Percentiles rank a stretch among this genome's conserved stretches.
Evolutionary conservation across 2,888 invertebrate genomes (phyloP).

Genomic region (Scaptomyza polygonia): DNA sequence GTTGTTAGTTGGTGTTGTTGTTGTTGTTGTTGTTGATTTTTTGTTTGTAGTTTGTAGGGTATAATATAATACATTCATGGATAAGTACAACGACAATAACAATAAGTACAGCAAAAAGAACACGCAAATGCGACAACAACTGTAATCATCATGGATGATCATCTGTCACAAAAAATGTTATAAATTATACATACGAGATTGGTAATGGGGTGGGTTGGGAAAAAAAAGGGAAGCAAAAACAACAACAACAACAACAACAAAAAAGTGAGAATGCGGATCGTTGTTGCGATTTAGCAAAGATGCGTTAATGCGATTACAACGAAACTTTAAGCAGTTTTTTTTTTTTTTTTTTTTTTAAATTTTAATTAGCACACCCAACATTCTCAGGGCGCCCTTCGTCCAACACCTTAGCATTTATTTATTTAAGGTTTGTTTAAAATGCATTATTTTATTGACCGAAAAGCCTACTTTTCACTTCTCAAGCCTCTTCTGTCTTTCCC

Average conservation of each 20-base stretch:
- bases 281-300: no score
- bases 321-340: slow-evolving; percentile 17
- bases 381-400: no score
- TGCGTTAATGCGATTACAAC: background rate
- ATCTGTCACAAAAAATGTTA: slow-evolving; percentile 82
- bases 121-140: slow-evolving; percentile 53
- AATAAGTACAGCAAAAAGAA: slow-evolving; percentile 41
- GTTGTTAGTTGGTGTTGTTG: background rate
- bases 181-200: slow-evolving; percentile 80
- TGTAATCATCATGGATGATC: slow-evolving; percentile 57
- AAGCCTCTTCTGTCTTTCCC: no score
- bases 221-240: no score
- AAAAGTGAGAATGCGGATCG: no score
- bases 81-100: slow-evolving; percentile 47
- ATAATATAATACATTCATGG: slow-evolving; percentile 81
- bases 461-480: background rate
- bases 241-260: no score
- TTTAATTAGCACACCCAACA: no score
- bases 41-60: slow-evolving; percentile 69
- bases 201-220: slow-evolving; percentile 6
- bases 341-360: no score
- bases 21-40: background rate
- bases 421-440: no score
- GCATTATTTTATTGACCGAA: no score
- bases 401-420: no score